A percentile compares a stretch with the other conserved stretches of the same genome.
Conservation (phyloP, 2,888 invertebrate genomes). For the Oscheius myriophilus region DNA sequence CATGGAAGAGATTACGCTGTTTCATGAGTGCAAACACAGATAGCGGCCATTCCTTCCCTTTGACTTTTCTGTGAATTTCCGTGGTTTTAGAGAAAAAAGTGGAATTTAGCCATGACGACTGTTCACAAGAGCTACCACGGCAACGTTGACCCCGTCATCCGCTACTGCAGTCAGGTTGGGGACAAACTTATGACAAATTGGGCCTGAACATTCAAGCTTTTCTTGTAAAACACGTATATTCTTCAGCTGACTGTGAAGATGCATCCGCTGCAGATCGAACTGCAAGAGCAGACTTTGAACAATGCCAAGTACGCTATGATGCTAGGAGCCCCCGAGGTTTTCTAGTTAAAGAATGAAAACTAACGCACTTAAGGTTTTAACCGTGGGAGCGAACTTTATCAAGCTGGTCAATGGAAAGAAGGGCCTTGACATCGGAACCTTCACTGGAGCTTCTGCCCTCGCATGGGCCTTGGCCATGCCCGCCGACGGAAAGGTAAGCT, state of each 20-base stretch:
- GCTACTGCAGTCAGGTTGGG: slow-evolving; percentile 49
- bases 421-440: slow-evolving; percentile 64
- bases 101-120: slow-evolving; percentile 6
- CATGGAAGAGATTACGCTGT: too few species aligned
- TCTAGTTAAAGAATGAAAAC: neutral
- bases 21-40: too few species aligned
- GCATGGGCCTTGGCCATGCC: slow-evolving; percentile 72
- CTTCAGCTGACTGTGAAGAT: slow-evolving; percentile 44
- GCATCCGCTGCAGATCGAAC: slow-evolving; percentile 45
- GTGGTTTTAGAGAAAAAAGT: neutral
- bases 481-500: slow-evolving; percentile 69
- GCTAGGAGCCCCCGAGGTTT: slow-evolving; percentile 61
- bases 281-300: slow-evolving; percentile 49
- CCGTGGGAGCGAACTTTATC: slow-evolving; percentile 58
- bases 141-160: slow-evolving; percentile 48
- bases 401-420: slow-evolving; percentile 49
- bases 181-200: neutral
- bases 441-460: slow-evolving; percentile 72
- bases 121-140: slow-evolving; percentile 47
- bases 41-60: too few species aligned
- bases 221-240: too few species aligned
- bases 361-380: slow-evolving; percentile 35
- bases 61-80: too few species aligned
- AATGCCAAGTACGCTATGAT: slow-evolving; percentile 37
- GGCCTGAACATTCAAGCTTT: neutral